Evolutionary conservation across 2,888 invertebrate genomes (phyloP).

Genomic region (Acanthosepion pharaonis): DNA sequence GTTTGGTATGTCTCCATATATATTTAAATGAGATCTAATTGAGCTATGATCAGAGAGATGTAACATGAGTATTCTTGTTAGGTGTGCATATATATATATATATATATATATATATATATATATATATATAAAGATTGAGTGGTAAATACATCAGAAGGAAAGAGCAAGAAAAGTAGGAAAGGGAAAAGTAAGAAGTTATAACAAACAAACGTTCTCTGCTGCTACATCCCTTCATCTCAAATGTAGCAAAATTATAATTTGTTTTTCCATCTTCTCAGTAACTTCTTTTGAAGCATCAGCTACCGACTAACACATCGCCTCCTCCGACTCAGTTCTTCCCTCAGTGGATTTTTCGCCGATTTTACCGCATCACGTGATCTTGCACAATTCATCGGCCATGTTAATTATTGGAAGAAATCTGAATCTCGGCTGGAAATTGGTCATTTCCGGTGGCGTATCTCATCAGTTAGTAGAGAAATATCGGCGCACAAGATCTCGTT

Average conservation of each 20-base stretch:
- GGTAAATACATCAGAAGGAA: rapidly evolving
- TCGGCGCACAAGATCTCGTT: background rate
- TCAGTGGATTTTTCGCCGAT: background rate
- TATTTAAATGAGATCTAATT: no score
- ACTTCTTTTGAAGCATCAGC: background rate
- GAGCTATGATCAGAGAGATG: no score
- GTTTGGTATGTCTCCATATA: no score
- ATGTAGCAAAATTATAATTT: background rate
- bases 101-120: no score
- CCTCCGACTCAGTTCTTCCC: background rate
- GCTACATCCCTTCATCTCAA: no score
- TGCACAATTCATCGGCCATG: background rate
- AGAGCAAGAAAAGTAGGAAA: background rate
- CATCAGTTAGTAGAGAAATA: background rate
- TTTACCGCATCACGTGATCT: background rate
- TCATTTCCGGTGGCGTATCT: constrained; percentile 33
- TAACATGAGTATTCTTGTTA: no score
- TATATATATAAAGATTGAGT: no score
- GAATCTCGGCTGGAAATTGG: background rate
- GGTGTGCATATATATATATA: no score
- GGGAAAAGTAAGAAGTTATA: background rate
- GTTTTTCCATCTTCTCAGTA: background rate
- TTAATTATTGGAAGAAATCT: constrained; percentile 1
- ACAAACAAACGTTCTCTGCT: no score
- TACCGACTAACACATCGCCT: background rate